Evolutionary conservation across 1,140 invertebrate species (phyloP).

Genomic region (Holcopasites calliopsidis): DNA sequence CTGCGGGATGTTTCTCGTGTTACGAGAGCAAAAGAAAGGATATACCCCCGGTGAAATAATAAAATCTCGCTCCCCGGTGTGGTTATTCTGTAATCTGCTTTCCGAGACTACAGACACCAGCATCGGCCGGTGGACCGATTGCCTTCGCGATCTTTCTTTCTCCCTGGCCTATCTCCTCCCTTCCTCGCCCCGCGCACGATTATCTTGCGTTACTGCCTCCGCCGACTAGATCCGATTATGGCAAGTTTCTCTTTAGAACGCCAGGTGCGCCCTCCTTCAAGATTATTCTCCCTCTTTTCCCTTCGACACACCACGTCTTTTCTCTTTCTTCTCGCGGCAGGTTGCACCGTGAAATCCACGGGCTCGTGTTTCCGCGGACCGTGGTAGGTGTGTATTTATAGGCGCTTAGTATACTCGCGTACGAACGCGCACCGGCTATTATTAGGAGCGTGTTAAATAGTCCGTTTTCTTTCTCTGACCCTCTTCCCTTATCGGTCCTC

Average conservation of each 20-base stretch:
- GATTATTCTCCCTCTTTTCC: slow-evolving; percentile 40
- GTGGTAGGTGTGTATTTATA: slow-evolving; percentile 65
- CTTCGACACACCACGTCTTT: slow-evolving; percentile 26
- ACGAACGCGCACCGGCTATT: slow-evolving; percentile 60
- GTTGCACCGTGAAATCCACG: slow-evolving; percentile 65
- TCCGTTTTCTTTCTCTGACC: slow-evolving; percentile 48
- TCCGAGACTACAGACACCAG: slow-evolving; percentile 15
- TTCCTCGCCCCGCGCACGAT: slow-evolving; percentile 12
- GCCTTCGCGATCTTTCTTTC: background rate
- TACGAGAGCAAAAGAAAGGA: slow-evolving; percentile 38
- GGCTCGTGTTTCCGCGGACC: slow-evolving; percentile 66
- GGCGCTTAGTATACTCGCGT: slow-evolving; percentile 63
- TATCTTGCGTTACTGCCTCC: slow-evolving; percentile 35
- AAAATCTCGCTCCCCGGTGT: slow-evolving; percentile 35
- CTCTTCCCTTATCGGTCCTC: slow-evolving; percentile 1
- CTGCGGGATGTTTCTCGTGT: slow-evolving; percentile 50
- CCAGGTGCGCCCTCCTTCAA: slow-evolving; percentile 45
- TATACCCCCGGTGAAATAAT: slow-evolving; percentile 35
- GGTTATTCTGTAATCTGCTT: slow-evolving; percentile 54
- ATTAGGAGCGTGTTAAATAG: slow-evolving; percentile 62
- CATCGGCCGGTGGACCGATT: slow-evolving; percentile 3
- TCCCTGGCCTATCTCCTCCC: background rate
- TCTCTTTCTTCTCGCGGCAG: slow-evolving; percentile 49
- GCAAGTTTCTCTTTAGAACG: slow-evolving; percentile 36
- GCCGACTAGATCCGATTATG: slow-evolving; percentile 34